phyloP scores from a whole-genome alignment of 1,140 invertebrate genomes.

The Solen grandis region DNA sequence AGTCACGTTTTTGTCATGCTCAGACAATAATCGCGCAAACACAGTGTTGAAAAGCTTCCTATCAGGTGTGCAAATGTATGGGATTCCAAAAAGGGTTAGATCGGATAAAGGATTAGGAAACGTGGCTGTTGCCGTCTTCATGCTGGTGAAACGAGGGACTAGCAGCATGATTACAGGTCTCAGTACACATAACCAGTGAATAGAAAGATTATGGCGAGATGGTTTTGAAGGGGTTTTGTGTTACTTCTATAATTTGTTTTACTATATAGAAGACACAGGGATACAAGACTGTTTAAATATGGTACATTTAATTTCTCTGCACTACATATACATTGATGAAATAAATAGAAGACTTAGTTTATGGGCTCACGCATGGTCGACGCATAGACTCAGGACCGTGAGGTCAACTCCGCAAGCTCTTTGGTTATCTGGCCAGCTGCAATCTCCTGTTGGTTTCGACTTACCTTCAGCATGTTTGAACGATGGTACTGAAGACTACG shows the following conservation, averaged over 20 bases:
- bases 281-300: too few relatives aligned
- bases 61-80: slow-evolving; percentile 2
- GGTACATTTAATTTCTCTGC: slow-evolving; percentile 4
- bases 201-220: not conserved
- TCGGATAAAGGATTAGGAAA: slow-evolving; percentile 12
- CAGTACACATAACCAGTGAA: not conserved
- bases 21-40: slow-evolving; percentile 8
- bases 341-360: slow-evolving; percentile 5
- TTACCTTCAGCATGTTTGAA: slow-evolving; percentile 18
- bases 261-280: too few relatives aligned
- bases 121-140: slow-evolving; percentile 1
- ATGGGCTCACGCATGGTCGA: not conserved
- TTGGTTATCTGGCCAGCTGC: slow-evolving; percentile 11
- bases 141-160: not conserved
- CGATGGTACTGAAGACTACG: slow-evolving; percentile 6
- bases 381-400: not conserved
- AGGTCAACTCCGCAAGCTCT: slow-evolving; percentile 5
- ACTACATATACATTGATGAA: slow-evolving; percentile 7
- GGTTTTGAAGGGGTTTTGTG: not conserved
- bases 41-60: slow-evolving; percentile 14
- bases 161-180: not conserved
- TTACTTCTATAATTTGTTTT: too few relatives aligned
- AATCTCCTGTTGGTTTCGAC: too few relatives aligned
- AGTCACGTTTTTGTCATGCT: slow-evolving; percentile 2
- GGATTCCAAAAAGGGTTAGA: slow-evolving; percentile 23